These are phyloP conservation scores for Penaeus japonicus DNA, from an alignment of 1,140 invertebrate species.

Conservation along the genomic window DNA sequence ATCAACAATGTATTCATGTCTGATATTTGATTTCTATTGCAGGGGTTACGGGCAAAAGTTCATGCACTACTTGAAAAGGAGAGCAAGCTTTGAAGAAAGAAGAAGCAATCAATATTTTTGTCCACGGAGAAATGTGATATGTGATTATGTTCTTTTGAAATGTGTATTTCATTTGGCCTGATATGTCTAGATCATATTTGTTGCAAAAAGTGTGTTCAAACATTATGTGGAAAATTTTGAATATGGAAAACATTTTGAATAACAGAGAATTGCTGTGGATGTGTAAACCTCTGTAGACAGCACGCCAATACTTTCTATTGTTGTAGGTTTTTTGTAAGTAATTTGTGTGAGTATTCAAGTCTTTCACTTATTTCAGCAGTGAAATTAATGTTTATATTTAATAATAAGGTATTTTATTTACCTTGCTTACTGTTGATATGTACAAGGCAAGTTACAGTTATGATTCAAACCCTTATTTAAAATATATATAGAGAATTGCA, in stretches of 20 bases:
- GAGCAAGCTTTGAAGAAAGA: slow-evolving; percentile 29
- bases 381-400: neutral
- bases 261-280: too few relatives aligned
- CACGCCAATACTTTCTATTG: neutral
- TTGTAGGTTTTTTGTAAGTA: neutral
- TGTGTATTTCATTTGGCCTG: too few relatives aligned
- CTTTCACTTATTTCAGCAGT: neutral
- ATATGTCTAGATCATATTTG: neutral
- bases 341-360: neutral
- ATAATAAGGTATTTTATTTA: neutral
- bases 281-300: neutral
- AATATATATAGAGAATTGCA: too few relatives aligned
- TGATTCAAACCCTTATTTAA: too few relatives aligned
- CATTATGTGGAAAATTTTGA: slow-evolving; percentile 24
- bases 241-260: neutral
- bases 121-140: too few relatives aligned
- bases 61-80: slow-evolving; percentile 44
- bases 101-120: too few relatives aligned
- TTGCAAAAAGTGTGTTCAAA: neutral
- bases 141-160: too few relatives aligned
- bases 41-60: slow-evolving; percentile 49
- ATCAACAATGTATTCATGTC: neutral
- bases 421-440: neutral
- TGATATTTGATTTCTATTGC: neutral
- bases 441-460: too few relatives aligned